Evolutionary conservation across 2,113 vertebrate species (phyloP), one percentile per base, ranked within the genome.

Genomic region (Chaenogobius annularis): DNA sequence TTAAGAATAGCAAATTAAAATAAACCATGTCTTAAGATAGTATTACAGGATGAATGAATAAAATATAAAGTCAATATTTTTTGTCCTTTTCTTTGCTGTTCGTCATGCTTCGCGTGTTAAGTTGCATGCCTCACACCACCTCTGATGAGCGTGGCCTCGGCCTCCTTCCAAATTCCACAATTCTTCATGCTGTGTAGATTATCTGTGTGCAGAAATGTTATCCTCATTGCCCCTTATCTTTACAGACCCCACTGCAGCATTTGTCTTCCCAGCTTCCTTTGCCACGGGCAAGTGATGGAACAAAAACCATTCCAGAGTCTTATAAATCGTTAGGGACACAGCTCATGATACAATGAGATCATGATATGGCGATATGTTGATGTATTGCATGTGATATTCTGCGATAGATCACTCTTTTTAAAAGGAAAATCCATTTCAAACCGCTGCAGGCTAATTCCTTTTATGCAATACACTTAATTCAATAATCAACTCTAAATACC

Each of bases 161-260:
- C 68, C 76, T 69, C 52, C 66, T 52, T 56, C 64, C 67, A 72
- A 80, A 84, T 83, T 84, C 84, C 80, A 83, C 73, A 35, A 69
- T 54, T 79, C 50, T 80, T 83, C 86, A 83, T 31, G 63, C 78
- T 79, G 35, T 35, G 59, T 69, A 78, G 50, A 80, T 77, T 59
- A 82, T 74, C 59, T 19, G 7, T 14, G 9, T 19, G 66, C 65
- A 73, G 47, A 69, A 70, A 74, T 81, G 64, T 67, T 70, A 50
- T 83, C 69, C 63, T 67, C 55, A 52, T 74, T n/a, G 31, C 58
- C 50, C 44, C 58, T 78, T 68, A 47, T 70, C 77, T 62, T 66
- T 4, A 48, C 66, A 15, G 43, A 62, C 50, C 61, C 52, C 48
- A 72, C 19, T 17, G 46, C 43, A 47, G 62, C 35, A 26, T 59